Conservation (phyloP, 2,797 vertebrate species). For the Lacerta viridis region DNA sequence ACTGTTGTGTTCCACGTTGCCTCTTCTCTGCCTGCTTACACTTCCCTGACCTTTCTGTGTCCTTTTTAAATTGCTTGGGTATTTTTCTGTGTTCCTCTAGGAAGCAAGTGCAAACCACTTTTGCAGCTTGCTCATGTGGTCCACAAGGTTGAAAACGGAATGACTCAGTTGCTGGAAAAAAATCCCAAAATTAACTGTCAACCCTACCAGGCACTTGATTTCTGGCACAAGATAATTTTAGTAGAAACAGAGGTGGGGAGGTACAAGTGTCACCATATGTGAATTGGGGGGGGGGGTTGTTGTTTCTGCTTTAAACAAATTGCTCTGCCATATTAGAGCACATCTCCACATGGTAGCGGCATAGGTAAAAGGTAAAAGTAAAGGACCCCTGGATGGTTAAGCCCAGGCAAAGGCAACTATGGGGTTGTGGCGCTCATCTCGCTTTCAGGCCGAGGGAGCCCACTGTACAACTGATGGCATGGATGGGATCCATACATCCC, state of each 20-base stretch:
- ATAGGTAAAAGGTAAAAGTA: neutral
- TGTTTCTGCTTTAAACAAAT: neutral
- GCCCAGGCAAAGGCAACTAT: no score
- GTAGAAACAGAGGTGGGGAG: no score
- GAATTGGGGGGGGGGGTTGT: no score
- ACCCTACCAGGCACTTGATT: constrained; percentile 8
- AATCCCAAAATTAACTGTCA: neutral
- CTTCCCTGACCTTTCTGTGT: constrained; percentile 34
- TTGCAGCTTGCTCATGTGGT: constrained; percentile 24
- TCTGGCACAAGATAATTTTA: no score
- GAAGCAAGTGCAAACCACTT: constrained; percentile 28
- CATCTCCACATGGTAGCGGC: neutral
- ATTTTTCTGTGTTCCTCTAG: constrained; percentile 1
- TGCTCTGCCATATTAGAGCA: neutral
- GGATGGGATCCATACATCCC: neutral
- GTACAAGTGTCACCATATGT: no score
- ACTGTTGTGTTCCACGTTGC: constrained; percentile 23
- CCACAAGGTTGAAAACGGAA: constrained; percentile 33
- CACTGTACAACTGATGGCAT: neutral
- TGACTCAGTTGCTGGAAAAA: constrained; percentile 49
- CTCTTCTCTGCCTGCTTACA: constrained; percentile 34
- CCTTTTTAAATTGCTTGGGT: constrained; percentile 44
- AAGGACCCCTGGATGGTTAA: no score
- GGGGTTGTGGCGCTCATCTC: no score
- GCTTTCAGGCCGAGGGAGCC: no score